A percentile compares a stretch with the other conserved stretches of the same genome.
These are phyloP conservation scores for Acleris emargana DNA, from an alignment of 2,888 invertebrate genomes.

Conservation along the genomic window DNA sequence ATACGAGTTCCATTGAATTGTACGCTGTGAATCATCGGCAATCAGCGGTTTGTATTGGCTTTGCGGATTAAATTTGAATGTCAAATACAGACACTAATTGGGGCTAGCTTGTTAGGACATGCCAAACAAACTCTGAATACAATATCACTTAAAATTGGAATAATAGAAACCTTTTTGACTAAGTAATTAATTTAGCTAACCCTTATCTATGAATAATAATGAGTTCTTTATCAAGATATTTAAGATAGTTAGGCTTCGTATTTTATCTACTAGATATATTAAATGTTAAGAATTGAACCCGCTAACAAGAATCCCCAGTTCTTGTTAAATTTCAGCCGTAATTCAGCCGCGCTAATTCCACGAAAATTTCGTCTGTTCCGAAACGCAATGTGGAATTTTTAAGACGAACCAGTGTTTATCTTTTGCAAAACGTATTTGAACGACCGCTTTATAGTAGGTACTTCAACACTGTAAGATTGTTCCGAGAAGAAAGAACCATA, in stretches of 20 bases:
- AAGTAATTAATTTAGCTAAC: no score
- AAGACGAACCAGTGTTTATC: conserved; percentile 27
- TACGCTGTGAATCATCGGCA: neutral
- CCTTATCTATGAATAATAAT: no score
- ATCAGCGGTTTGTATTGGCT: neutral
- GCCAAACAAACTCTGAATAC: neutral
- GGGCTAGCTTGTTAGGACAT: neutral
- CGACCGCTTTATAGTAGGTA: conserved; percentile 21
- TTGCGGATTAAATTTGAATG: neutral
- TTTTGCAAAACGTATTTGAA: conserved; percentile 33
- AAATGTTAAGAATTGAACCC: neutral
- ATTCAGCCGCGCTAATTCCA: conserved; percentile 21
- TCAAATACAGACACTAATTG: neutral
- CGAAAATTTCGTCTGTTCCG: conserved; percentile 19
- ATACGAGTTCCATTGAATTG: neutral
- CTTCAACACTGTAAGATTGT: conserved; percentile 24
- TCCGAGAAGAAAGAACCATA: conserved; percentile 24
- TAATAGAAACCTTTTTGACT: no score
- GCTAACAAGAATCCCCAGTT: neutral
- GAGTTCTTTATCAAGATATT: no score
- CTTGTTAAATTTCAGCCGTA: conserved; percentile 19
- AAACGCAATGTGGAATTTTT: conserved; percentile 30
- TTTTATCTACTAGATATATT: neutral
- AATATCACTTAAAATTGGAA: neutral
- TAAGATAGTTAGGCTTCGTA: neutral